A percentile compares a stretch with the other conserved stretches of the same genome.
Evolutionary conservation across 2,888 invertebrate species (phyloP).

Genomic region (Rhamnusium bicolor): DNA sequence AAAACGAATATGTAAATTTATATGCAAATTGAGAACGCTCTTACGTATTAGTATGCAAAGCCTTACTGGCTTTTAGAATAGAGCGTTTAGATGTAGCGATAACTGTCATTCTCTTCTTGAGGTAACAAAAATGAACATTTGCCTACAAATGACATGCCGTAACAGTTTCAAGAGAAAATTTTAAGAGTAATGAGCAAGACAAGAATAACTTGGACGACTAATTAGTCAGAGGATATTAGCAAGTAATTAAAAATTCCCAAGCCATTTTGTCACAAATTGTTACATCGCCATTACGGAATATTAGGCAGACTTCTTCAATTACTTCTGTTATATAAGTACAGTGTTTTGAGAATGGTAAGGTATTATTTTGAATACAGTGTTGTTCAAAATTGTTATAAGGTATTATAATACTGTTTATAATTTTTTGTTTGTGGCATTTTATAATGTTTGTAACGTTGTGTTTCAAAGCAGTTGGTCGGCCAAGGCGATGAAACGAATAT

Average conservation of each 20-base stretch:
- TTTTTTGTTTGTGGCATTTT: too few species aligned
- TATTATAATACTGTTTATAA: too few species aligned
- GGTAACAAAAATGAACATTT: slow-evolving; percentile 63
- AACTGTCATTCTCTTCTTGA: slow-evolving; percentile 62
- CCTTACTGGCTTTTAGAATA: slow-evolving; percentile 46
- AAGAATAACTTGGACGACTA: slow-evolving; percentile 57
- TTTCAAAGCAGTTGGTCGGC: too few species aligned
- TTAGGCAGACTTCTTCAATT: neutral
- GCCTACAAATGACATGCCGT: slow-evolving; percentile 56
- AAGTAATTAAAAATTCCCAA: slow-evolving; percentile 50
- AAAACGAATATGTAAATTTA: slow-evolving; percentile 48
- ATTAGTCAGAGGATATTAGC: slow-evolving; percentile 54
- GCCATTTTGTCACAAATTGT: slow-evolving; percentile 43
- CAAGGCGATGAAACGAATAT: too few species aligned
- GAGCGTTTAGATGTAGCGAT: slow-evolving; percentile 61
- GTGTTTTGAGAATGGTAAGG: neutral
- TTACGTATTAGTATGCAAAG: slow-evolving; percentile 48
- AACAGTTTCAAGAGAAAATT: slow-evolving; percentile 38
- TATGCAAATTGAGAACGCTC: slow-evolving; percentile 42
- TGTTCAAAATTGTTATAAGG: too few species aligned
- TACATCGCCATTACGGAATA: neutral
- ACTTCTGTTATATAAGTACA: neutral
- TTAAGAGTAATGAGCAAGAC: slow-evolving; percentile 21
- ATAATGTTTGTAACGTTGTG: too few species aligned
- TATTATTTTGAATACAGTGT: too few species aligned